phyloP scores from a whole-genome alignment of 2,888 invertebrate genomes.

The Eremobia ochroleuca region DNA sequence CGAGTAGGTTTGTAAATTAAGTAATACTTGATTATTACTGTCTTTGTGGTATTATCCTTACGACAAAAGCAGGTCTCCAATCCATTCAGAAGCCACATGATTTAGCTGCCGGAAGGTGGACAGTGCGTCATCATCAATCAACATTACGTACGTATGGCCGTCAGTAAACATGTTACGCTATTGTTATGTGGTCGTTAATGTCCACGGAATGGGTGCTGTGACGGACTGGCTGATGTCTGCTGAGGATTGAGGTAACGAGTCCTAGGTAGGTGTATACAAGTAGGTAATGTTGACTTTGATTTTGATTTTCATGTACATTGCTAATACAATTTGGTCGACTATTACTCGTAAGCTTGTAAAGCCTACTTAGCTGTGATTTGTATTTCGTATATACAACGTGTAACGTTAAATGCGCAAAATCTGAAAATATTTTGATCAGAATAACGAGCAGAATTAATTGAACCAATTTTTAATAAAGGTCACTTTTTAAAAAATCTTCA shows the following conservation, averaged over 20 bases:
- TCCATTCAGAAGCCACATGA: constrained; percentile 33
- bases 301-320: too few species aligned
- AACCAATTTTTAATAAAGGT: too few species aligned
- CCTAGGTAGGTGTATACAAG: neutral
- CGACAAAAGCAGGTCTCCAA: constrained; percentile 1
- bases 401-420: too few species aligned
- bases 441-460: too few species aligned
- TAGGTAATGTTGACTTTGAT: too few species aligned
- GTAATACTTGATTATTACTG: neutral
- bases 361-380: too few species aligned
- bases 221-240: constrained; percentile 17
- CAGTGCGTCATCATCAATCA: constrained; percentile 51
- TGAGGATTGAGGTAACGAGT: neutral
- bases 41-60: neutral
- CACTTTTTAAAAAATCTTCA: too few species aligned
- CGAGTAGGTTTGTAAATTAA: too few species aligned
- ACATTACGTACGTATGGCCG: constrained; percentile 32
- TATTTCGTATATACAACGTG: too few species aligned
- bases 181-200: constrained; percentile 47
- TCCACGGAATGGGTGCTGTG: constrained; percentile 28
- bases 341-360: too few species aligned
- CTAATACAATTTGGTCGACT: too few species aligned
- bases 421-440: too few species aligned
- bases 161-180: constrained; percentile 35
- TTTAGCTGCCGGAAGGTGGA: constrained; percentile 52